A percentile compares a stretch with the other conserved stretches of the same genome.
phyloP scores from a whole-genome alignment of 2,888 invertebrate species.

The Plemyria rubiginata region DNA sequence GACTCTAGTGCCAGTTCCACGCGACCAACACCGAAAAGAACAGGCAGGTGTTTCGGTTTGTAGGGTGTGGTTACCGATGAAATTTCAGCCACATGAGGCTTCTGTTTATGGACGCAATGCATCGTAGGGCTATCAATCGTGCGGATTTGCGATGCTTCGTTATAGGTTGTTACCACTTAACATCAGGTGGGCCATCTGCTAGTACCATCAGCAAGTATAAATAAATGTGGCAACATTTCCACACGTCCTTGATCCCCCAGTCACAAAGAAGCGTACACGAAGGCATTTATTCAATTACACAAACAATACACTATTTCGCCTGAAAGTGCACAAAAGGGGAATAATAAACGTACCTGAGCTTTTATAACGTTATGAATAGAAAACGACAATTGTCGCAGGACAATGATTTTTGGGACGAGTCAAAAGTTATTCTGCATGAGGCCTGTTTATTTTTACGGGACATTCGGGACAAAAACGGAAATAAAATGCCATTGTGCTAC shows the following conservation, averaged over 20 bases:
- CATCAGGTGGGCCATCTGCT: too few species aligned
- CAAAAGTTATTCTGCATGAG: conserved; percentile 70
- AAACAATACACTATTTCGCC: conserved; percentile 75
- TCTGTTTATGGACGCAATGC: too few species aligned
- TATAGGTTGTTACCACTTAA: too few species aligned
- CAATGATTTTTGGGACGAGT: conserved; percentile 77
- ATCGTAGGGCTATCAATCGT: too few species aligned
- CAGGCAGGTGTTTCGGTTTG: too few species aligned
- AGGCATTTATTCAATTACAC: conserved; percentile 82
- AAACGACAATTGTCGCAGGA: conserved; percentile 69
- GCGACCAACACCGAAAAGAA: too few species aligned
- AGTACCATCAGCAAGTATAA: too few species aligned
- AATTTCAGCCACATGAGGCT: too few species aligned
- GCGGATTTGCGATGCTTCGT: too few species aligned
- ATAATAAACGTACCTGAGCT: conserved; percentile 72
- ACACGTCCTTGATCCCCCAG: conserved; percentile 47
- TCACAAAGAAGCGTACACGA: conserved; percentile 62
- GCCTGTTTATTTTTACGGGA: conserved; percentile 70
- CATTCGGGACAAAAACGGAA: conserved; percentile 47
- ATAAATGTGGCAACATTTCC: conserved; percentile 14
- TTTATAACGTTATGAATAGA: conserved; percentile 73
- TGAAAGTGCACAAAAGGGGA: conserved; percentile 74
- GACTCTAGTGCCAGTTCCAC: too few species aligned
- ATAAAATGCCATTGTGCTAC: conserved; percentile 58
- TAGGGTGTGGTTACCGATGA: too few species aligned